Percentiles rank a stretch among this genome's conserved stretches.
Conservation (phyloP, 2,888 invertebrate genomes). For the Didymodactylos carnosus region DNA sequence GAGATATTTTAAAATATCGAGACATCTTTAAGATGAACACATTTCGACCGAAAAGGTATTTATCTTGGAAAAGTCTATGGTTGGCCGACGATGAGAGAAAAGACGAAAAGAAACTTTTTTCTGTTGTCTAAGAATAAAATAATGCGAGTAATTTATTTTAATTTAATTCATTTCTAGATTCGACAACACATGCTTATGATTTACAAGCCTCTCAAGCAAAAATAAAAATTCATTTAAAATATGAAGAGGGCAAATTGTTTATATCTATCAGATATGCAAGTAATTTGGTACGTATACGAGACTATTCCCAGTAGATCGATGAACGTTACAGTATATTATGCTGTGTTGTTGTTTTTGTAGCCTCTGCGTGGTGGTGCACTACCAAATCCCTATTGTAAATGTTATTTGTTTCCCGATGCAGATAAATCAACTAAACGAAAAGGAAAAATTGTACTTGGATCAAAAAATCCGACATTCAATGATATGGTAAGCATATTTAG, state of each 20-base stretch:
- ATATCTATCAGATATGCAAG: slow-evolving; percentile 76
- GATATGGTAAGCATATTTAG: neutral
- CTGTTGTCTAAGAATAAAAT: too few species aligned
- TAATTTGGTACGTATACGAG: slow-evolving; percentile 52
- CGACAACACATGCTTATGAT: slow-evolving; percentile 42
- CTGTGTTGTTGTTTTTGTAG: neutral
- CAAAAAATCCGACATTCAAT: slow-evolving; percentile 12
- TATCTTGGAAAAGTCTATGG: too few species aligned
- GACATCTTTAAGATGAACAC: too few species aligned
- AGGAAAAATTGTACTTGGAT: slow-evolving; percentile 3
- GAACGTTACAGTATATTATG: neutral
- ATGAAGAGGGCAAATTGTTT: slow-evolving; percentile 46
- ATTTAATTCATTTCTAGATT: slow-evolving; percentile 6
- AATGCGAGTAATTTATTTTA: too few species aligned
- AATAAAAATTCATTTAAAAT: slow-evolving; percentile 52
- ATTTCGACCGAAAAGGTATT: too few species aligned
- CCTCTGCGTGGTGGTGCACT: neutral
- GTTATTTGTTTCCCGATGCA: slow-evolving; percentile 71
- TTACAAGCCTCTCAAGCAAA: too few species aligned
- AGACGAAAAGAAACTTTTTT: too few species aligned
- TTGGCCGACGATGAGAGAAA: too few species aligned
- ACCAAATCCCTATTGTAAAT: slow-evolving; percentile 38
- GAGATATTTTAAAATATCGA: too few species aligned
- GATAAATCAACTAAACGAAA: slow-evolving; percentile 80
- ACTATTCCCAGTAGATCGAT: too few species aligned